These are phyloP conservation scores for Martes flavigula DNA, from an alignment of 2,797 vertebrate genomes.

Conservation along the genomic window DNA sequence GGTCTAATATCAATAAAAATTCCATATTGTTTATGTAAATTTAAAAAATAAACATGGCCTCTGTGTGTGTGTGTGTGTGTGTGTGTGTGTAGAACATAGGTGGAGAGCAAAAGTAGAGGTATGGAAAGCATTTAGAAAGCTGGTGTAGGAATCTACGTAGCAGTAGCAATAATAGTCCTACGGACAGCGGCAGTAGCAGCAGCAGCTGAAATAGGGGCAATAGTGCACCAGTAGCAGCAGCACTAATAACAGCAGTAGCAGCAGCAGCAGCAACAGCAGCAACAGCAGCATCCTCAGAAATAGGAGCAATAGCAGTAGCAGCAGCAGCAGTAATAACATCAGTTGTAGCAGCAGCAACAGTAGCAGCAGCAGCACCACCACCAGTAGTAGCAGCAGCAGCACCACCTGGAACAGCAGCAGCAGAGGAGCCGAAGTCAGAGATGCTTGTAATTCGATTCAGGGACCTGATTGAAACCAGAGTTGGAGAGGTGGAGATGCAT, in stretches of 20 bases:
- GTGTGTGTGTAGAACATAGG: background rate
- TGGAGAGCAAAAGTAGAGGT: background rate
- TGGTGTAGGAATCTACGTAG: background rate
- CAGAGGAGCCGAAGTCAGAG: background rate
- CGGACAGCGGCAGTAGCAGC: background rate
- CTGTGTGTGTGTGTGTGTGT: background rate
- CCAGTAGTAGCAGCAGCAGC: too few species aligned
- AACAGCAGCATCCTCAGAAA: background rate
- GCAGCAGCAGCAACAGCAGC: too few species aligned
- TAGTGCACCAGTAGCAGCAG: too few species aligned
- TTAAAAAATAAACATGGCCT: background rate
- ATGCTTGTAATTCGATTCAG: background rate
- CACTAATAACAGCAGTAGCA: background rate
- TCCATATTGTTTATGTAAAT: background rate
- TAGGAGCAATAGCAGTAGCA: background rate
- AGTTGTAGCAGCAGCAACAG: background rate
- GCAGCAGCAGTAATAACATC: fast-evolving
- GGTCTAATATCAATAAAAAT: background rate
- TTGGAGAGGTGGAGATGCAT: background rate
- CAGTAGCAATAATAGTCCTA: background rate
- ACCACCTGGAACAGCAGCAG: fast-evolving
- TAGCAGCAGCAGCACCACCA: fast-evolving
- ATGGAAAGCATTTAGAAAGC: background rate
- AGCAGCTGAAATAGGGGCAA: background rate
- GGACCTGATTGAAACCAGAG: background rate